Percentiles rank a stretch among this genome's conserved stretches.
These are phyloP conservation scores for Thaumatotibia leucotreta DNA, from an alignment of 1,140 invertebrate species.

Conservation along the genomic window DNA sequence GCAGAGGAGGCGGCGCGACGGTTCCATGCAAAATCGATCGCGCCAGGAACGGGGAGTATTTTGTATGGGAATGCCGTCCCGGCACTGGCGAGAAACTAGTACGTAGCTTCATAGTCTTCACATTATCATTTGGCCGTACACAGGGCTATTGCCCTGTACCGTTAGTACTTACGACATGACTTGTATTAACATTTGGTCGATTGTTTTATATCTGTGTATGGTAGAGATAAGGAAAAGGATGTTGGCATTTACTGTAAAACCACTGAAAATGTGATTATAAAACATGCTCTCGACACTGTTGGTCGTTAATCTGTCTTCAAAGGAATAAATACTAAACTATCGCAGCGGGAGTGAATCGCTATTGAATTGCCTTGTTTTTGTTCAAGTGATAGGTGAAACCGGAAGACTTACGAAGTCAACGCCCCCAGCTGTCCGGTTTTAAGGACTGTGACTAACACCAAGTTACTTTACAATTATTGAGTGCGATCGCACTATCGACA, in stretches of 20 bases:
- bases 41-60: background rate
- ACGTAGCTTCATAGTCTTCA: too few species aligned
- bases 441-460: conserved; percentile 8
- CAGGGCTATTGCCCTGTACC: too few species aligned
- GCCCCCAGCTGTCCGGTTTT: conserved; percentile 6
- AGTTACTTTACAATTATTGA: background rate
- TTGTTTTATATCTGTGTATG: too few species aligned
- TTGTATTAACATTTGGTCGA: too few species aligned
- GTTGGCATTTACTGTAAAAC: too few species aligned
- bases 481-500: background rate
- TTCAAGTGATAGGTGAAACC: conserved; percentile 10
- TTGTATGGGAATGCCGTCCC: too few species aligned
- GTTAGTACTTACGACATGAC: too few species aligned
- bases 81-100: background rate
- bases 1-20: background rate
- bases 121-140: too few species aligned
- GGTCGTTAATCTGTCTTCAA: background rate
- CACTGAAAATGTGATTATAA: background rate
- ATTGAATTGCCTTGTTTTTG: conserved; percentile 2
- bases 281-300: background rate
- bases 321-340: background rate
- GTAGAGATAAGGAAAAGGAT: too few species aligned
- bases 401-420: conserved; percentile 12
- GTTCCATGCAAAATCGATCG: background rate
- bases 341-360: conserved; percentile 1